Conservation (phyloP, 1,140 invertebrate species). For the Platyura marginata region DNA sequence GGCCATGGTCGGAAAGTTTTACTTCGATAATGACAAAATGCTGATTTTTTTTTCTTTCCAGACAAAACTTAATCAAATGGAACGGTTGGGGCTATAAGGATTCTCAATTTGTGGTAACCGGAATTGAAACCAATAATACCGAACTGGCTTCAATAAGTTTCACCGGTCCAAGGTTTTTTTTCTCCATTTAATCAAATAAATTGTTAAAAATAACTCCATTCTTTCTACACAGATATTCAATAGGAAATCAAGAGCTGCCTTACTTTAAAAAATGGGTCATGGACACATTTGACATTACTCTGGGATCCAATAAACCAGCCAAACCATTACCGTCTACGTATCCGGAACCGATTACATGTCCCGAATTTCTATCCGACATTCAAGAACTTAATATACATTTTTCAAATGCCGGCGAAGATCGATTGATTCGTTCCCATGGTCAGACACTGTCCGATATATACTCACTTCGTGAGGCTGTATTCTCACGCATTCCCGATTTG, state of each 20-base stretch:
- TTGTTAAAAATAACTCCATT: too few species aligned
- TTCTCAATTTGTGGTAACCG: constrained; percentile 51
- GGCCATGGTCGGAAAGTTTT: not conserved
- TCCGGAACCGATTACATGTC: constrained; percentile 31
- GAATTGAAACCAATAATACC: constrained; percentile 26
- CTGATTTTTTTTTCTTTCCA: constrained; percentile 23
- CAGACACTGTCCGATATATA: constrained; percentile 88
- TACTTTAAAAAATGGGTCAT: constrained; percentile 67
- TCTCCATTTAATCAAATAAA: too few species aligned
- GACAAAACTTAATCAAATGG: constrained; percentile 81
- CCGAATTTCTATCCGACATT: constrained; percentile 41
- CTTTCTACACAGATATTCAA: constrained; percentile 48
- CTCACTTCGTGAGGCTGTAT: constrained; percentile 45
- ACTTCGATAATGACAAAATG: not conserved
- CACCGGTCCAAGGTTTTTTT: constrained; percentile 4
- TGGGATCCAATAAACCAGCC: constrained; percentile 22
- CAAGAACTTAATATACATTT: constrained; percentile 39
- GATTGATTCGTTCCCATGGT: constrained; percentile 83
- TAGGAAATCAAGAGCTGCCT: constrained; percentile 59
- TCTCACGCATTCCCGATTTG: constrained; percentile 77
- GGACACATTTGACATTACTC: constrained; percentile 47
- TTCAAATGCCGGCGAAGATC: constrained; percentile 63
- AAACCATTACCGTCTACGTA: constrained; percentile 32
- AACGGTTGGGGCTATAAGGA: constrained; percentile 98
- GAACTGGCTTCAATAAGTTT: constrained; percentile 11